Percentiles rank a stretch among this genome's conserved stretches.
Evolutionary conservation across 1,140 invertebrate species (phyloP).

Genomic region (Delia radicum): DNA sequence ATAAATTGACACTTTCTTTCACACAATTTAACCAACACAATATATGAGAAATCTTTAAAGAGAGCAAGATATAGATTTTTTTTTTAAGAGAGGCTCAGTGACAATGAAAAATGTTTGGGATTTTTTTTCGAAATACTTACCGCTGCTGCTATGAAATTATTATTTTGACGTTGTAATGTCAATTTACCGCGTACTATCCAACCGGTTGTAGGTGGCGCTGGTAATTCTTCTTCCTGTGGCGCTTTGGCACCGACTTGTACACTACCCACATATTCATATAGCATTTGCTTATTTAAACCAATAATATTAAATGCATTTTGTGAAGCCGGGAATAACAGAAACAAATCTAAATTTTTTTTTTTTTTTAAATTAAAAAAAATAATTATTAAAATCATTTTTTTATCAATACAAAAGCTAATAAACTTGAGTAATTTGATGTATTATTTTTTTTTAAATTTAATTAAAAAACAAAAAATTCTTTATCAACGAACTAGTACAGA

Average conservation of each 20-base stretch:
- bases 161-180: slow-evolving; percentile 46
- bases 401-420: background rate
- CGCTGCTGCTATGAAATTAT: slow-evolving; percentile 47
- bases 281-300: slow-evolving; percentile 51
- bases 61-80: background rate
- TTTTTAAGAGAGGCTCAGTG: background rate
- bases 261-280: slow-evolving; percentile 53
- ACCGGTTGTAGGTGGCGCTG: slow-evolving; percentile 47
- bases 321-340: slow-evolving; percentile 45
- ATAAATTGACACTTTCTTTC: background rate
- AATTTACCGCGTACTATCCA: slow-evolving; percentile 54
- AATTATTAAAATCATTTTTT: background rate
- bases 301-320: slow-evolving; percentile 49
- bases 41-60: background rate
- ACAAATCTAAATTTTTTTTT: slow-evolving; percentile 35
- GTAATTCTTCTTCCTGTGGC: slow-evolving; percentile 43
- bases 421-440: too few relatives aligned
- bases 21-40: background rate
- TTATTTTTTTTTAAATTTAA: too few relatives aligned
- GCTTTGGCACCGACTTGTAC: slow-evolving; percentile 51
- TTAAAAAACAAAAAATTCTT: too few relatives aligned
- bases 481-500: background rate
- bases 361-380: background rate
- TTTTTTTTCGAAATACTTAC: slow-evolving; percentile 35
- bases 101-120: background rate